phyloP scores from a whole-genome alignment of 37 sponge, comb jelly and placozoan species.

The Beroe ovata region DNA sequence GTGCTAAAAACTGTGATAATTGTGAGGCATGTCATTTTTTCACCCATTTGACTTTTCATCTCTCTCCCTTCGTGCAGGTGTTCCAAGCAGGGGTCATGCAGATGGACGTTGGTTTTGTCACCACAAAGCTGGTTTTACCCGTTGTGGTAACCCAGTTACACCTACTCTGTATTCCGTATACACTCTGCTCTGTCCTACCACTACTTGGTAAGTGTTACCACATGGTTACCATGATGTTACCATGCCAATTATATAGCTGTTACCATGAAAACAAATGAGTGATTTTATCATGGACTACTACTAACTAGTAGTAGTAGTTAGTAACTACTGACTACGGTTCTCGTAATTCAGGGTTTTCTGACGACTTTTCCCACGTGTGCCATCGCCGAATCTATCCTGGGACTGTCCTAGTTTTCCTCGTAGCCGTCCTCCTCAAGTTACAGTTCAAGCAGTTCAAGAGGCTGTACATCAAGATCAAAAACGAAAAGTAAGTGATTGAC shows the following conservation, averaged over 20 bases:
- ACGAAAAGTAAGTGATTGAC: conserved; percentile 88
- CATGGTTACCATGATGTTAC: too few relatives aligned
- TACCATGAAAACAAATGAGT: too few relatives aligned
- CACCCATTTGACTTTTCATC: not conserved
- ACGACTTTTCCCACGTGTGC: conserved; percentile 66
- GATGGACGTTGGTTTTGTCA: conserved; percentile 76
- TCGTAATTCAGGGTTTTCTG: conserved; percentile 71
- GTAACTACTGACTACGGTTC: too few relatives aligned
- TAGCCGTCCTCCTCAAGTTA: conserved; percentile 30
- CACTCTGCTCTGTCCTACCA: conserved; percentile 41
- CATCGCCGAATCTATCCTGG: conserved; percentile 74
- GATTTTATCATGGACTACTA: too few relatives aligned
- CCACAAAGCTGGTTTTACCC: conserved; percentile 79
- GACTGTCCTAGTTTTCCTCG: conserved; percentile 68
- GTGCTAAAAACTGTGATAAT: not conserved
- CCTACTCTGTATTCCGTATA: conserved; percentile 50
- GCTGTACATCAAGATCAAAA: conserved; percentile 80
- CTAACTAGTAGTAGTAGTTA: too few relatives aligned
- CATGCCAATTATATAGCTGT: too few relatives aligned
- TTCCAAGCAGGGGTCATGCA: conserved; percentile 85
- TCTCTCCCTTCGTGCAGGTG: too few relatives aligned
- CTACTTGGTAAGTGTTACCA: not conserved
- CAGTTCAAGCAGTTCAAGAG: conserved; percentile 68
- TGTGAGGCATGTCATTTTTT: not conserved
- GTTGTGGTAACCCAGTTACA: conserved; percentile 69